A percentile compares a stretch with the other conserved stretches of the same genome.
phyloP scores from a whole-genome alignment of 2,797 vertebrate species.

The Phalanger gymnotis region DNA sequence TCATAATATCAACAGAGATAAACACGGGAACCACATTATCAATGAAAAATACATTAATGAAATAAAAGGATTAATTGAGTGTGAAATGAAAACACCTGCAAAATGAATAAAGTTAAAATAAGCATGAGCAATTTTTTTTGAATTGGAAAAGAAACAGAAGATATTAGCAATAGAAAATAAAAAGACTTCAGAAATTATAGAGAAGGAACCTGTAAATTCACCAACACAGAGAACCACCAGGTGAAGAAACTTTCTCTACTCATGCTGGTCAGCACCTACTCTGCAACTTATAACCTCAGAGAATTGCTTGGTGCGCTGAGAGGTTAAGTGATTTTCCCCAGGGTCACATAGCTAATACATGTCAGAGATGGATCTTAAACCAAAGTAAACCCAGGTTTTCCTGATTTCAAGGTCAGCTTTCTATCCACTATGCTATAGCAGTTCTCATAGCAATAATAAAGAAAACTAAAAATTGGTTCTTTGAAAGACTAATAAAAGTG shows the following conservation, averaged over 20 bases:
- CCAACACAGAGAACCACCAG: neutral
- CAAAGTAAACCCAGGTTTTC: neutral
- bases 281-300: neutral
- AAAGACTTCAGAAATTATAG: neutral
- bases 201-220: neutral
- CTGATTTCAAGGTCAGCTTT: neutral
- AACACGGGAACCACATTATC: neutral
- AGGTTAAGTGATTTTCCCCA: neutral
- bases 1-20: neutral
- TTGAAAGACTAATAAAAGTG: neutral
- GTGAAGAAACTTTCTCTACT: neutral
- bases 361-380: neutral
- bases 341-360: neutral
- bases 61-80: neutral
- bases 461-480: neutral
- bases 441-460: neutral
- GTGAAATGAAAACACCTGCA: neutral
- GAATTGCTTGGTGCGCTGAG: neutral
- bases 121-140: neutral
- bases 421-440: neutral
- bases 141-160: neutral
- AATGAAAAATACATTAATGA: neutral
- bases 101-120: neutral
- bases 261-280: neutral
- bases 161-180: too few species aligned